phyloP scores from a whole-genome alignment of 2,797 vertebrate species.

The Phrynocephalus forsythii region DNA sequence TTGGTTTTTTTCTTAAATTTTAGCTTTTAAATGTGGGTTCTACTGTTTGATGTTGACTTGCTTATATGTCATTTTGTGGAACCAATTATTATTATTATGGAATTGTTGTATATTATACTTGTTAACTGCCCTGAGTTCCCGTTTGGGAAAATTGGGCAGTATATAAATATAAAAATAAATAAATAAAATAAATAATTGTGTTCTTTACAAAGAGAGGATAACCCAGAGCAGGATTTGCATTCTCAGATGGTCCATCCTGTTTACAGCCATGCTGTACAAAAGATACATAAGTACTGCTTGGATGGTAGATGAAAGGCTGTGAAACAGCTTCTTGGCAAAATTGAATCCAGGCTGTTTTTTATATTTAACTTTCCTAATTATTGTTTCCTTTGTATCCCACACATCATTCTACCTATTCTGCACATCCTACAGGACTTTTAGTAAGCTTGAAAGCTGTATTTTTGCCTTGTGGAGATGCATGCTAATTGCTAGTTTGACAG shows the following conservation, averaged over 20 bases:
- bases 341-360: slow-evolving; percentile 19
- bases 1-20: no score
- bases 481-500: slow-evolving; percentile 76
- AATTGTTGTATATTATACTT: no score
- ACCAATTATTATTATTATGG: no score
- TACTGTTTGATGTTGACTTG: no score
- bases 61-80: no score
- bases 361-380: slow-evolving; percentile 34
- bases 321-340: slow-evolving; percentile 42
- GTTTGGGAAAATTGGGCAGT: no score
- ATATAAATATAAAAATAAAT: no score
- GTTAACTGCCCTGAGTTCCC: no score
- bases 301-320: slow-evolving; percentile 49
- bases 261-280: slow-evolving; percentile 37
- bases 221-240: no score
- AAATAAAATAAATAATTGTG: no score
- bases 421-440: slow-evolving; percentile 67
- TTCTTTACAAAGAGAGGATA: no score
- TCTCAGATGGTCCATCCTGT: slow-evolving; percentile 36
- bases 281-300: slow-evolving; percentile 30
- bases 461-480: slow-evolving; percentile 68
- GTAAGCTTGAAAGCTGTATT: slow-evolving; percentile 67
- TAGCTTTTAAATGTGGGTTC: no score
- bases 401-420: slow-evolving; percentile 58
- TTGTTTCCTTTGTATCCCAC: slow-evolving; percentile 32